Evolutionary conservation across 2,888 invertebrate genomes (phyloP).

Genomic region (Drosophila kanekoi): DNA sequence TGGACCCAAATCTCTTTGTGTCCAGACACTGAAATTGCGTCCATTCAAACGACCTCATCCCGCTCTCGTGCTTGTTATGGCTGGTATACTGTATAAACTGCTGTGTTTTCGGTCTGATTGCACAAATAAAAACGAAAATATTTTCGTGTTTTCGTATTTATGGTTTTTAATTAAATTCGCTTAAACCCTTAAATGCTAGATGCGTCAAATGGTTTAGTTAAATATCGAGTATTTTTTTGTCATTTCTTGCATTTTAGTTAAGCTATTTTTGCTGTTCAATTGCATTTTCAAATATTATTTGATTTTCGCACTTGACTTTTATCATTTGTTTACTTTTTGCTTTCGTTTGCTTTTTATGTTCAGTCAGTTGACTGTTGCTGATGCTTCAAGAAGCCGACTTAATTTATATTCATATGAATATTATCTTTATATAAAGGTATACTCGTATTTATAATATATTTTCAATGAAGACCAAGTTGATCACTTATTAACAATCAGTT

Average conservation of each 20-base stretch:
- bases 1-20: conserved; percentile 3
- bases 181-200: conserved; percentile 1
- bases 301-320: background rate
- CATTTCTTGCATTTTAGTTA: background rate
- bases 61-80: background rate
- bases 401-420: no score
- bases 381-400: no score
- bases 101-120: conserved; percentile 14
- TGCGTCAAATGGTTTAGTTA: conserved; percentile 8
- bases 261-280: conserved; percentile 4
- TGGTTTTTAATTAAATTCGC: conserved; percentile 39
- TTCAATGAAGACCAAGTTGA: no score
- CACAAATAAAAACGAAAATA: conserved; percentile 7
- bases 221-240: background rate
- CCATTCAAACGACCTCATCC: background rate
- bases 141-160: conserved; percentile 14
- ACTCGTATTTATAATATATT: no score
- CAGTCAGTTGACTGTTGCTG: background rate
- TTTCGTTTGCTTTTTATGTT: background rate
- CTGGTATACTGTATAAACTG: background rate
- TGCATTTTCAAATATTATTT: background rate
- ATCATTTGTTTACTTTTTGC: background rate
- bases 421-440: no score
- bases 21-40: conserved; percentile 18
- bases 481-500: no score